Base-by-base conservation (phyloP, 2,113 vertebrate genomes). In the Syngnathus floridae region DNA sequence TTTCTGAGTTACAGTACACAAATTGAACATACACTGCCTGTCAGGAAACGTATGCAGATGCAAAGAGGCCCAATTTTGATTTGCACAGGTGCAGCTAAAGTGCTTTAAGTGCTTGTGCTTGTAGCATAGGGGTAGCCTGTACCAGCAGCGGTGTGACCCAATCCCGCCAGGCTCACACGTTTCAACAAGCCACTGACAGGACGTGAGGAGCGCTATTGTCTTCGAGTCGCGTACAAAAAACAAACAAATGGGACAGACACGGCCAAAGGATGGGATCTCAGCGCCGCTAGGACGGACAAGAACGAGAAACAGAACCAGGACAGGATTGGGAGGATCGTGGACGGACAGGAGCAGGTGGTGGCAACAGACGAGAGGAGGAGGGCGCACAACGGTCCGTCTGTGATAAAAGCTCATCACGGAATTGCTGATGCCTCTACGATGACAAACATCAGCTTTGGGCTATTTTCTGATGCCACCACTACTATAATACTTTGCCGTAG, bases 41-140 rank as follows among this genome's bases (percentile, higher is more conserved):
- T 2, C 13, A 62, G 74, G 77, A 81, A 77, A 79, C 75, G 82
- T 72, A 74, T 66, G 75, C 79, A 71, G 73, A 76, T 66, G 51
- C 71, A 76, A 71, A 73, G 66, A 77, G 79, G 82, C 84, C 83
- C 82, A 80, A 80, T 82, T 73, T 79, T 83, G 76, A 88, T 81
- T 84, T 86, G 84, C 84, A 70, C 77, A 71, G 69, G 75, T 67
- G 71, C 83, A 89, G 88, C 85, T 89, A 91, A 91, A 91, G 90
- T 91, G 90, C 90, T 86, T 90, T 87, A 88, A 90, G 90, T 91
- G 90, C 89, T 85, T 89, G 88, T 89, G 89, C 90, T 90, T 85
- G 83, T 87, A 85, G 83, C 85, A 74, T 73, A 76, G 69, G 77
- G 82, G 83, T 77, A 78, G 77, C 75, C 79, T 77, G 81, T 76